Percentiles rank a stretch among this genome's conserved stretches.
Evolutionary conservation across 2,113 vertebrate species (phyloP).

Genomic region (Melanerpes formicivorus): DNA sequence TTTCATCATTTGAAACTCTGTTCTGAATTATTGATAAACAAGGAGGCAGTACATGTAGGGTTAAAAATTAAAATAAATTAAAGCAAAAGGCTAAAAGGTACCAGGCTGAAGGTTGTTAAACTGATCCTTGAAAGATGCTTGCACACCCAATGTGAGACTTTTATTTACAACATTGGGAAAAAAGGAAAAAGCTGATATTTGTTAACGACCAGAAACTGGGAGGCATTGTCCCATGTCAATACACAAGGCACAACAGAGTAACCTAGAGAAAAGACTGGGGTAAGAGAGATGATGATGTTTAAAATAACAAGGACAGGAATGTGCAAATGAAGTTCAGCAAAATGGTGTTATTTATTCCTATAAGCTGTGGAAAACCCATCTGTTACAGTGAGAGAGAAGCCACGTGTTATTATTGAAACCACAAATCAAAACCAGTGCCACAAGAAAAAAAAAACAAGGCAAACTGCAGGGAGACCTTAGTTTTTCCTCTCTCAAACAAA

Average conservation of each 20-base stretch:
- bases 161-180: neutral
- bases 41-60: neutral
- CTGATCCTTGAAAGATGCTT: neutral
- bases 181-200: neutral
- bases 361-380: neutral
- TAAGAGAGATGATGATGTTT: neutral
- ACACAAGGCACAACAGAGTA: neutral
- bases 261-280: neutral
- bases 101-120: neutral
- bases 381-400: neutral
- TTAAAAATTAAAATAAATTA: neutral
- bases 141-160: neutral
- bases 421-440: neutral
- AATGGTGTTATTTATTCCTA: neutral
- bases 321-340: neutral
- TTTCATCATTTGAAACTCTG: neutral
- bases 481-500: neutral
- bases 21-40: neutral
- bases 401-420: neutral
- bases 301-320: neutral
- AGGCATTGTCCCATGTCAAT: neutral
- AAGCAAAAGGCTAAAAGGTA: neutral
- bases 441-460: neutral
- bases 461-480: neutral
- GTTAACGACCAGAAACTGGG: neutral